Conservation (phyloP, 2,113 vertebrate genomes). For the Seriola rivoliana region DNA sequence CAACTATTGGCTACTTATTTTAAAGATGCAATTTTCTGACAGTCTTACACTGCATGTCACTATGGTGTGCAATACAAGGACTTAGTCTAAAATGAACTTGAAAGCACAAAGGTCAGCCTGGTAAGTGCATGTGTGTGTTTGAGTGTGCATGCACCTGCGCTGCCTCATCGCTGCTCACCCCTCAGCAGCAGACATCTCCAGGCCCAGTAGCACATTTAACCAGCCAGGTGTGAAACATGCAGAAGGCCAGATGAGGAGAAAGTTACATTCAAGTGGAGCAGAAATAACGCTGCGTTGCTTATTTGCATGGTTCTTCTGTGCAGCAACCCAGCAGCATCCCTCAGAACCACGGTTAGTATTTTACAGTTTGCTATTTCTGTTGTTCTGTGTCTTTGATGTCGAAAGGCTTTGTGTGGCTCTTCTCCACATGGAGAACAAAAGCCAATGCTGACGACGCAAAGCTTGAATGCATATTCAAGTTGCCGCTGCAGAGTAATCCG, state of each 20-base stretch:
- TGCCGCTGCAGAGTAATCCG: slow-evolving; percentile 63
- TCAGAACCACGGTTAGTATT: slow-evolving; percentile 49
- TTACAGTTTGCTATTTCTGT: slow-evolving; percentile 56
- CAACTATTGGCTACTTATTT: slow-evolving; percentile 11
- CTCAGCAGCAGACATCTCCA: slow-evolving; percentile 50
- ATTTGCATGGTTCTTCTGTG: slow-evolving; percentile 53
- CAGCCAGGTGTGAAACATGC: slow-evolving; percentile 79
- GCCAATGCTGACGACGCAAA: slow-evolving; percentile 67
- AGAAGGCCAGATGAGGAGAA: slow-evolving; percentile 73
- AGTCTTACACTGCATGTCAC: slow-evolving; percentile 10
- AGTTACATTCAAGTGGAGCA: slow-evolving; percentile 64
- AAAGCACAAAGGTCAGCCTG: slow-evolving; percentile 37
- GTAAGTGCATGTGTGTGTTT: slow-evolving; percentile 5
- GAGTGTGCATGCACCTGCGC: slow-evolving; percentile 8
- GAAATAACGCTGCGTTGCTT: slow-evolving; percentile 58
- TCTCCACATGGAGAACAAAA: slow-evolving; percentile 67
- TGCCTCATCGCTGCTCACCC: slow-evolving; percentile 29
- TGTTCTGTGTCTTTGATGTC: slow-evolving; percentile 59
- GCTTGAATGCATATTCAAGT: slow-evolving; percentile 65
- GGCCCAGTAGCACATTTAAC: slow-evolving; percentile 73
- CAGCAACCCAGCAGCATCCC: slow-evolving; percentile 28
- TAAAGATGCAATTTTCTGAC: neutral
- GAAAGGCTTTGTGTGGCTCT: slow-evolving; percentile 48
- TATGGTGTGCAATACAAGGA: neutral
- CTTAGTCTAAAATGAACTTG: slow-evolving; percentile 5